Percentiles rank a stretch among this genome's conserved stretches.
Evolutionary conservation across 2,797 vertebrate species (phyloP).

Genomic region (Trachops cirrhosus): DNA sequence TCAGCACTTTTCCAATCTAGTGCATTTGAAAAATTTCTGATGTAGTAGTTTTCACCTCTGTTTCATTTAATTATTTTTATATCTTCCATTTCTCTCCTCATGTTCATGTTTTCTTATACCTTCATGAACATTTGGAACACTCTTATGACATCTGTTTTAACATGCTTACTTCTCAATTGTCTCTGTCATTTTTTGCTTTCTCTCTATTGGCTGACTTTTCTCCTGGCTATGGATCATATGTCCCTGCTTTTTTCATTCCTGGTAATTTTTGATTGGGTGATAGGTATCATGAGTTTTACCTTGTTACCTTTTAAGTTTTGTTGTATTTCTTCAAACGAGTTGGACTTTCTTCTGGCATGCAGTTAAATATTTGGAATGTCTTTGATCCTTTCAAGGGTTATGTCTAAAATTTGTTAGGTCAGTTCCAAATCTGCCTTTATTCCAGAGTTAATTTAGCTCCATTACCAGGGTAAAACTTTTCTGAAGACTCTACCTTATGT

Average conservation of each 20-base stretch:
- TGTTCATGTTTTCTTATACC: not conserved
- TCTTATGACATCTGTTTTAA: not conserved
- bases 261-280: not conserved
- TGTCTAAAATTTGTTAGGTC: constrained; percentile 6
- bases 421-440: not conserved
- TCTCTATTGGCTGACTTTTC: not conserved
- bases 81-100: not conserved
- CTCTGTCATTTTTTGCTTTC: not conserved
- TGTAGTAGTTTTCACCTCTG: not conserved
- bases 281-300: not conserved
- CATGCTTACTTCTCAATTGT: not conserved
- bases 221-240: not conserved
- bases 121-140: not conserved
- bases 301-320: constrained; percentile 17
- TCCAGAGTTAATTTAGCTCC: not conserved
- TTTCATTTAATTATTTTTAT: not conserved
- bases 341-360: not conserved
- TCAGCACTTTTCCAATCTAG: not conserved
- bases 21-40: not conserved
- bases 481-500: not conserved
- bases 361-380: not conserved
- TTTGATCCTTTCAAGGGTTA: not conserved
- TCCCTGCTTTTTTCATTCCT: not conserved
- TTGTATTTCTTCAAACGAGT: not conserved
- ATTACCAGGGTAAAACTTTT: not conserved